A percentile compares a stretch with the other conserved stretches of the same genome.
These are phyloP conservation scores for Caenorhabditis imperialis DNA, from an alignment of 2,888 invertebrate genomes.

Conservation along the genomic window DNA sequence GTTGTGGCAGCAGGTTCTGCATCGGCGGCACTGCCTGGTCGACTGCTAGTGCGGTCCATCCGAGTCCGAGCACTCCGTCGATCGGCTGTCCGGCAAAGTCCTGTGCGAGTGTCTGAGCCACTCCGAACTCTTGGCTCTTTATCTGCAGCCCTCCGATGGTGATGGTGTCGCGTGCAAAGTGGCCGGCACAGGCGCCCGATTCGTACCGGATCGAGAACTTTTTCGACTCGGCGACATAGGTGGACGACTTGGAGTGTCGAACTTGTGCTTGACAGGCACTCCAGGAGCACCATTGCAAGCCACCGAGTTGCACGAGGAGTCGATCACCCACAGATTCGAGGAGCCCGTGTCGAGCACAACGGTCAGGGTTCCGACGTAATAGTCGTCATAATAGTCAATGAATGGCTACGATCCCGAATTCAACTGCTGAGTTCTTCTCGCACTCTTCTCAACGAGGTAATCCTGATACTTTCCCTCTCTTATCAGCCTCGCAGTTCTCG, in stretches of 20 bases:
- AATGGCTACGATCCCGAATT: slow-evolving; percentile 45
- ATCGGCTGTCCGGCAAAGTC: slow-evolving; percentile 67
- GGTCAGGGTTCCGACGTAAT: slow-evolving; percentile 79
- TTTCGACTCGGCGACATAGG: neutral
- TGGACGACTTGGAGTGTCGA: slow-evolving; percentile 52
- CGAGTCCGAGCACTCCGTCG: slow-evolving; percentile 71
- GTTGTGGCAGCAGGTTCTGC: too few relatives aligned
- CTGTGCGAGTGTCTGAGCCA: slow-evolving; percentile 56
- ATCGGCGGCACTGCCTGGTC: too few relatives aligned
- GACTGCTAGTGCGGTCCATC: slow-evolving; percentile 83
- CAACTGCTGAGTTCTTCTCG: neutral
- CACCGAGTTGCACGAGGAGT: slow-evolving; percentile 58
- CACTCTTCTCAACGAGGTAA: neutral
- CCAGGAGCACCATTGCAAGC: slow-evolving; percentile 67
- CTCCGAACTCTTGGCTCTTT: slow-evolving; percentile 64
- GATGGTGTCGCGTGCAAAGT: slow-evolving; percentile 61
- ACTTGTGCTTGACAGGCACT: slow-evolving; percentile 65
- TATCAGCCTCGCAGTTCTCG: neutral
- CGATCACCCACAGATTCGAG: too few relatives aligned
- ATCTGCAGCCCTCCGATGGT: slow-evolving; percentile 62
- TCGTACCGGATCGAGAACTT: slow-evolving; percentile 54
- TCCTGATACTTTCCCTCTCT: neutral
- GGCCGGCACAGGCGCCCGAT: slow-evolving; percentile 63
- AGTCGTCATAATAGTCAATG: slow-evolving; percentile 54
- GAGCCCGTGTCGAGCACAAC: too few relatives aligned